A percentile compares a stretch with the other conserved stretches of the same genome.
These are phyloP conservation scores for Ectemnius continuus DNA, from an alignment of 2,888 invertebrate genomes.

Conservation along the genomic window DNA sequence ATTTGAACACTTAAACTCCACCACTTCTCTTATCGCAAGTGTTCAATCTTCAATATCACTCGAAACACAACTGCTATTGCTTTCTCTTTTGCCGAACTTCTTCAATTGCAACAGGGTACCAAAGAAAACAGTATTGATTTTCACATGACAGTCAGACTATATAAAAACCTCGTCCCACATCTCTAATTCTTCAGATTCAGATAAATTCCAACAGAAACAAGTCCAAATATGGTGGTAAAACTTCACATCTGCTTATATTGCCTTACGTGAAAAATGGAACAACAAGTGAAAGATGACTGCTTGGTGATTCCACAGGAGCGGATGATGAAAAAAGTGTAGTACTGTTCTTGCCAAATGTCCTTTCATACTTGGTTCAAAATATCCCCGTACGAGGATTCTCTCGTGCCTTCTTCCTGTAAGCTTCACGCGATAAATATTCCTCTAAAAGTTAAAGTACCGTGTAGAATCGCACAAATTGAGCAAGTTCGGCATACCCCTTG, in stretches of 20 bases:
- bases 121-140: slow-evolving; percentile 12
- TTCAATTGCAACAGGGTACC: slow-evolving; percentile 42
- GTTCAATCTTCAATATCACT: slow-evolving; percentile 44
- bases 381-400: too few relatives aligned
- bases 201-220: too few relatives aligned
- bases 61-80: slow-evolving; percentile 32
- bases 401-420: background rate
- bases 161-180: slow-evolving; percentile 22
- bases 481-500: slow-evolving; percentile 47
- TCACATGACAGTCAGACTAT: slow-evolving; percentile 34
- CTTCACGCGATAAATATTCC: slow-evolving; percentile 27
- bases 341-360: background rate
- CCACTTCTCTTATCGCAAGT: slow-evolving; percentile 29
- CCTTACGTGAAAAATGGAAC: too few relatives aligned
- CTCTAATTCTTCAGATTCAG: too few relatives aligned
- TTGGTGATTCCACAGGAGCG: too few relatives aligned
- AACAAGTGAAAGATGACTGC: background rate
- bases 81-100: slow-evolving; percentile 27
- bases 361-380: too few relatives aligned
- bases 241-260: too few relatives aligned
- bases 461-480: slow-evolving; percentile 48
- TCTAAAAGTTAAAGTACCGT: slow-evolving; percentile 37
- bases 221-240: too few relatives aligned
- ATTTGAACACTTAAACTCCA: slow-evolving; percentile 22
- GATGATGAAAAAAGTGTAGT: too few relatives aligned